Base-by-base conservation (phyloP, 2,797 vertebrate genomes). In the Sebastes hubbsi region DNA sequence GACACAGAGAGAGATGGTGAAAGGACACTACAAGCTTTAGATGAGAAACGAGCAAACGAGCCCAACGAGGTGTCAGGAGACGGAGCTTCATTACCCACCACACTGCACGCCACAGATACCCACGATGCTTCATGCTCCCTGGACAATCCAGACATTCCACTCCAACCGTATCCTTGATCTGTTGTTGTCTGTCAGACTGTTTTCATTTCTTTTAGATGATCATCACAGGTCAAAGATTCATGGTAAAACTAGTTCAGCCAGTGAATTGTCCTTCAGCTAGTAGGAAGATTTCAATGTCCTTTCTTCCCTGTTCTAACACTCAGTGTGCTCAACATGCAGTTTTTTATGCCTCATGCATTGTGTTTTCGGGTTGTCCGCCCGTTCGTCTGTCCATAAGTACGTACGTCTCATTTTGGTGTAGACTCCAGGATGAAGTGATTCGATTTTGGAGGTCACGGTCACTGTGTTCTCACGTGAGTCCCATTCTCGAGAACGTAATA, bases 121-220 rank as follows among this genome's bases (percentile, higher is more conserved):
- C 66, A 74, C 22, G 71, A 75, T 29, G 22, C 75, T 34, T 76
- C 77, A 24, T 36, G 27, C 29, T 59, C 84, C 30, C 63, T 9
- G 14, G 29, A 77, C 9, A 20, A 32, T 18, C 25, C 72, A 20
- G 80, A 82, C 18, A n/a, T 82, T 34, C 69, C 68, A 3, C 75
- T 46, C 16, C 86, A 92, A 71, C 52, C 14, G 95, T 96, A 96
- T 96, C 95, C 94, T 96, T 95, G 0, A 78, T 46, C 14, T 36
- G 6, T 55, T 54, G 3, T 30, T 18, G 24, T 10, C 14, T 61
- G 22, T 62, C 8, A 60, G 14, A 24, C 30, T 10, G 4, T 46
- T 25, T 25, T 36, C 6, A 9, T 75, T 68, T 58, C 1, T 9
- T 61, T 69, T 32, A 24, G 13, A 78, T 34, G 20, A 4, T 8